Conservation (phyloP, 2,113 vertebrate genomes). For the Burhinus oedicnemus region DNA sequence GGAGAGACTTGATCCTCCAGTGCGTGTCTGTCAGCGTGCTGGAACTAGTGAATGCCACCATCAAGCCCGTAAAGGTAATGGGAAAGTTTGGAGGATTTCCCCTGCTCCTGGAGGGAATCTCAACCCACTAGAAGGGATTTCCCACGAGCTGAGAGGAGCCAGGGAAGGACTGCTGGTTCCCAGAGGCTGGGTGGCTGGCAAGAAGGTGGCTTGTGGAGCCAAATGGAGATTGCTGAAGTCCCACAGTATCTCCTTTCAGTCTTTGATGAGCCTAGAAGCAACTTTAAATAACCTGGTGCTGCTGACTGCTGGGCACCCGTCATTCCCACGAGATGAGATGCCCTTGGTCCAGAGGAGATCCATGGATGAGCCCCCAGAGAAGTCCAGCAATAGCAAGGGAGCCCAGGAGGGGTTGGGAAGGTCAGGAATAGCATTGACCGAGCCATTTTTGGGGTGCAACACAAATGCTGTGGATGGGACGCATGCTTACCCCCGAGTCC, state of each 20-base stretch:
- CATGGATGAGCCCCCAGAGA: background rate
- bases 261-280: background rate
- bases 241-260: background rate
- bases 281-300: background rate
- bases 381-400: background rate
- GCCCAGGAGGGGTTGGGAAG: background rate
- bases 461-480: background rate
- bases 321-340: background rate
- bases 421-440: background rate
- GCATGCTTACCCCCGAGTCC: fast-evolving
- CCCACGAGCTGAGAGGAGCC: background rate
- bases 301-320: background rate
- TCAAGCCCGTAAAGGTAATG: background rate
- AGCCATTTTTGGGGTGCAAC: background rate
- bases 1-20: background rate
- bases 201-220: background rate
- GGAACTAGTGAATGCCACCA: background rate
- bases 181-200: background rate
- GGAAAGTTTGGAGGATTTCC: background rate
- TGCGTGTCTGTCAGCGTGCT: background rate
- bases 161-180: background rate
- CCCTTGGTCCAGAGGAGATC: background rate
- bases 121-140: background rate
- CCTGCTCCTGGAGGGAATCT: background rate
- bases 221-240: background rate